Conservation (phyloP, 2,797 vertebrate genomes). For the Botia almorhae region DNA sequence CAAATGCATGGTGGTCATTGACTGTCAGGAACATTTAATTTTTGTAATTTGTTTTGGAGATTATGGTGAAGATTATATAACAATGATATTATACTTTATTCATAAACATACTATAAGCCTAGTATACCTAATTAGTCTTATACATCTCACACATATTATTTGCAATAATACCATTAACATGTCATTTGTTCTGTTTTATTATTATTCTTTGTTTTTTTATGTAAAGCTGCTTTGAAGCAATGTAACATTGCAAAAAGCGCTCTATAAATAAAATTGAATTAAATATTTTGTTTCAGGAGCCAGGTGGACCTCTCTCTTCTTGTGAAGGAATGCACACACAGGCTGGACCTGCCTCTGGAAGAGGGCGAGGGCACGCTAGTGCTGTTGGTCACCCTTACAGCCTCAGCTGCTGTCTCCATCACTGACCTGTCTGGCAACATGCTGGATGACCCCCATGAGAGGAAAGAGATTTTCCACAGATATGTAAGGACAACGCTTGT, state of each 20-base stretch:
- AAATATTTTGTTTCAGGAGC: conserved; percentile 79
- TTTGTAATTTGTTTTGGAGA: too few relatives aligned
- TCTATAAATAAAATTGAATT: too few relatives aligned
- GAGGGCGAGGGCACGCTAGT: conserved; percentile 90
- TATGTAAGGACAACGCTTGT: conserved; percentile 83
- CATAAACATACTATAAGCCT: too few relatives aligned
- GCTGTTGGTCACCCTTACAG: conserved; percentile 93
- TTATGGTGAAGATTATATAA: neutral
- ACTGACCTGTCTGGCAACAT: conserved; percentile 89
- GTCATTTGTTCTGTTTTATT: too few relatives aligned
- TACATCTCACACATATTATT: too few relatives aligned
- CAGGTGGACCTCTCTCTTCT: conserved; percentile 88
- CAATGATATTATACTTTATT: neutral
- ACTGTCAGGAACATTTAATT: too few relatives aligned
- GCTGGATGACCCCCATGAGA: conserved; percentile 89
- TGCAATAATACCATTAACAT: too few relatives aligned
- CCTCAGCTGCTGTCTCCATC: conserved; percentile 89
- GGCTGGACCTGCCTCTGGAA: conserved; percentile 87
- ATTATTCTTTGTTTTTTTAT: too few relatives aligned
- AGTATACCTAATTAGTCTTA: too few relatives aligned
- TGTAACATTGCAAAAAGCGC: too few relatives aligned
- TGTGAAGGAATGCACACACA: conserved; percentile 93
- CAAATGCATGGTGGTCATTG: too few relatives aligned
- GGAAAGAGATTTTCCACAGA: conserved; percentile 87
- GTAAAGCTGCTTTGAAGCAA: too few relatives aligned